Base-by-base conservation (phyloP, 2,888 invertebrate genomes). In the Galerucella nymphaeae region DNA sequence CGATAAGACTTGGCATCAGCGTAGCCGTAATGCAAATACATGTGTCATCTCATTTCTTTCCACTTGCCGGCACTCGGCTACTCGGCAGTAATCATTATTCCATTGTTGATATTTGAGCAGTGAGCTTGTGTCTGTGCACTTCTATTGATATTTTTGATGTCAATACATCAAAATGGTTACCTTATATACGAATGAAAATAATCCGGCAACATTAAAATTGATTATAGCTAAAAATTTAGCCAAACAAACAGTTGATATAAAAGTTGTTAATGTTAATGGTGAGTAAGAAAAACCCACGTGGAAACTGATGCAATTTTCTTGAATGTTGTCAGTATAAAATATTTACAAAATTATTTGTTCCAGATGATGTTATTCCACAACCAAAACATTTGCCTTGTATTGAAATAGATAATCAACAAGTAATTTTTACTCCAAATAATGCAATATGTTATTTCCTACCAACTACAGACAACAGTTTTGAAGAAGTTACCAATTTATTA, bases 131-230 rank as follows among this genome's bases (percentile, higher is more conserved):
- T 42, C 11, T 11, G 42, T 48, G n/a, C 6, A 48, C n/a, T 38
- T 38, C n/a, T 41, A 14, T 23, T 38, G 59, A 59, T 13, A 38
- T 9, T 38, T 30, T 61, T 42, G 42, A 42, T 42, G 42, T 42
- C 13, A 10, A 9, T 53, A 55, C 38, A 42, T 64, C 48, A 70
- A 73, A 71, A 90, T 88, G 87, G 93, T 93, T 92, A 92, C 91
- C 83, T 89, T 94, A 77, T 90, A 90, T 78, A 92, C 93, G 11
- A 95, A 95, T 83, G 90, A 92, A 82, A 93, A 92, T 80, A 95
- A 95, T 86, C 93, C 94, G 42, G 90, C 93, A 20, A 90, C 92
- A 23, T 87, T 95, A 76, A 95, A 95, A 85, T 83, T 95, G 77
- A 82, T 94, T 41, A 88, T 94, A 81, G 91, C 93, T 73, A 90